Conservation (phyloP, 2,797 vertebrate species). For the Triplophysa bombifrons region DNA sequence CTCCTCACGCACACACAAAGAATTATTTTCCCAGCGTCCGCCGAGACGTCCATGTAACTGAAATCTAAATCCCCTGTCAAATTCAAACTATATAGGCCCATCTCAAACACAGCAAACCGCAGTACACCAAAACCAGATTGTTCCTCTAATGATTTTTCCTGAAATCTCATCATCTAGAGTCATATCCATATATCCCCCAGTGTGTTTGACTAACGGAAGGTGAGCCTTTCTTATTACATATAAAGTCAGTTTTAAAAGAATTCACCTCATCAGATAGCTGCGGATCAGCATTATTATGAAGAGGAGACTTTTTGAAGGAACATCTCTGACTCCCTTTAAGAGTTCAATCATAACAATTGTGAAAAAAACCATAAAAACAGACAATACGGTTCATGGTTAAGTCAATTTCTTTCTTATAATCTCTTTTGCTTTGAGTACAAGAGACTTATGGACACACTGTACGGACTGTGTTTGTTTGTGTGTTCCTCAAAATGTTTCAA, state of each 20-base stretch:
- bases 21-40: neutral
- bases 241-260: conserved; percentile 11
- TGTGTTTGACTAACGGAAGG: conserved; percentile 20
- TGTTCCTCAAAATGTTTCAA: neutral
- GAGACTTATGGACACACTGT: neutral
- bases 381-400: neutral
- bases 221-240: conserved; percentile 2
- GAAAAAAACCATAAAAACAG: neutral
- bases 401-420: neutral
- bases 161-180: conserved; percentile 15
- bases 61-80: neutral
- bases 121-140: neutral
- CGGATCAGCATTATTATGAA: neutral
- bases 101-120: neutral
- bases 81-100: conserved; percentile 1
- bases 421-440: neutral
- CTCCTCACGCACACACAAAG: conserved; percentile 1
- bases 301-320: neutral
- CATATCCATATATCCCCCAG: neutral
- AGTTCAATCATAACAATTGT: neutral
- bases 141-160: conserved; percentile 9
- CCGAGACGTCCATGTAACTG: neutral
- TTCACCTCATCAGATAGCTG: neutral
- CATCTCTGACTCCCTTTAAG: neutral
- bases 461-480: neutral